Base-by-base conservation (phyloP, 1,140 invertebrate species). In the Atta colombica region DNA sequence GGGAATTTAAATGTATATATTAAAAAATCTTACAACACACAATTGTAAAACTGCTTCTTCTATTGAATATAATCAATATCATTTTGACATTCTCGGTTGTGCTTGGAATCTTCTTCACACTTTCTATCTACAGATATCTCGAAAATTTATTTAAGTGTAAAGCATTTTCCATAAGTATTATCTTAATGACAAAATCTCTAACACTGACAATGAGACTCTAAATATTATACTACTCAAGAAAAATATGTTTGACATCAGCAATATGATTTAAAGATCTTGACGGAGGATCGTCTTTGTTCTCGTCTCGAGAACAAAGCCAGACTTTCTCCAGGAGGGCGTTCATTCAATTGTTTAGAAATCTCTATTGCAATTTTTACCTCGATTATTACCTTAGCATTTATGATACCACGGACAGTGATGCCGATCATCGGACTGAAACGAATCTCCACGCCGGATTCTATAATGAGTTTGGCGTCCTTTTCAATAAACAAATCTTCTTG, bases 361-460 rank as follows among this genome's bases (percentile, higher is more conserved):
- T 61, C 4, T 16, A 55, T 66, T 28, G 21, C 16, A 4, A 78
- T 25, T 74, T 86, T 75, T 45, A 51, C 25, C 25, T 25, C 18
- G 16, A 77, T 45, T 7, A 72, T 97, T 96, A 99, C 98, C 97
- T 98, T 96, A 51, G 98, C 98, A 75, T 97, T 97, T 7, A 99
- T 95, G 88, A 97, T 96, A 89, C 99, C 99, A 92, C 97, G 96
- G 25, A 99, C 97, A 51, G 98, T 99, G 89, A 99, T 97, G 74
- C 98, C 99, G 91, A 98, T 97, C 95, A 98, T 98, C 3, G 98
- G 98, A 5, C 97, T 97, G 95, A 99, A 99, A 71, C 97, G 96
- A 14, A 99, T 95, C 90, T 97, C 97, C 0, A 98, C 98, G 0
- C 99, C 99, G 0, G 98, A 96, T 92, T 98, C 97, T 61, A 99